These are phyloP conservation scores for Pogonomyrmex barbatus DNA, from an alignment of 1,140 invertebrate species.

Conservation along the genomic window DNA sequence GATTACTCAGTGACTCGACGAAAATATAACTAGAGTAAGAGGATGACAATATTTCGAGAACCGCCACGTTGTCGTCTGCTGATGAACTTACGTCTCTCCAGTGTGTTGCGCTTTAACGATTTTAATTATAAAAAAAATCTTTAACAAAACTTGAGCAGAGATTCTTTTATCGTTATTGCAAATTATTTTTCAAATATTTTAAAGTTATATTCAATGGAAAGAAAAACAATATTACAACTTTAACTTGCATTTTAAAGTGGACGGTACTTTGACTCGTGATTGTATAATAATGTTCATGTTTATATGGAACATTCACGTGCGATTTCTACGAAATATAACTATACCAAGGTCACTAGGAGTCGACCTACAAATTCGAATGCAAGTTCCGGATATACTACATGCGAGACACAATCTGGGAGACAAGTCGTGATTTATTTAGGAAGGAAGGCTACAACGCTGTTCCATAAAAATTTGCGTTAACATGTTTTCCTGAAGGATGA, in stretches of 20 bases:
- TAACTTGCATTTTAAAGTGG: not conserved
- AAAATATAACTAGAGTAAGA: slow-evolving; percentile 78
- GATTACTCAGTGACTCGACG: slow-evolving; percentile 51
- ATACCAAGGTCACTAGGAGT: slow-evolving; percentile 18
- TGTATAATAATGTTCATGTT: not conserved
- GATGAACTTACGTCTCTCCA: slow-evolving; percentile 58
- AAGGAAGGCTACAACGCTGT: not conserved
- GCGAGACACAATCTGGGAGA: slow-evolving; percentile 1
- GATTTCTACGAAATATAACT: not conserved
- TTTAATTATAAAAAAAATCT: not conserved
- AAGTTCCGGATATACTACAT: slow-evolving; percentile 8
- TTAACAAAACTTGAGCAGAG: not conserved
- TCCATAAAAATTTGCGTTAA: slow-evolving; percentile 22
- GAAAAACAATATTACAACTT: not conserved
- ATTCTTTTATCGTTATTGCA: not conserved
- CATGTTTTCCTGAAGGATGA: slow-evolving; percentile 36
- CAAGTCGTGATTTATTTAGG: not conserved
- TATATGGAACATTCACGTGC: not conserved
- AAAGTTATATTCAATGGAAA: not conserved
- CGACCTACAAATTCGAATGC: not conserved
- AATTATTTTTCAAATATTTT: slow-evolving; percentile 1
- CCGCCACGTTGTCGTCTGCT: slow-evolving; percentile 75
- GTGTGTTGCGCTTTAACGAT: slow-evolving; percentile 53
- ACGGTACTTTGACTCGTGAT: too few relatives aligned
- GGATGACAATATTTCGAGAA: slow-evolving; percentile 84